These are phyloP conservation scores for Cosmia pyralina DNA, from an alignment of 2,888 invertebrate species.

Conservation along the genomic window DNA sequence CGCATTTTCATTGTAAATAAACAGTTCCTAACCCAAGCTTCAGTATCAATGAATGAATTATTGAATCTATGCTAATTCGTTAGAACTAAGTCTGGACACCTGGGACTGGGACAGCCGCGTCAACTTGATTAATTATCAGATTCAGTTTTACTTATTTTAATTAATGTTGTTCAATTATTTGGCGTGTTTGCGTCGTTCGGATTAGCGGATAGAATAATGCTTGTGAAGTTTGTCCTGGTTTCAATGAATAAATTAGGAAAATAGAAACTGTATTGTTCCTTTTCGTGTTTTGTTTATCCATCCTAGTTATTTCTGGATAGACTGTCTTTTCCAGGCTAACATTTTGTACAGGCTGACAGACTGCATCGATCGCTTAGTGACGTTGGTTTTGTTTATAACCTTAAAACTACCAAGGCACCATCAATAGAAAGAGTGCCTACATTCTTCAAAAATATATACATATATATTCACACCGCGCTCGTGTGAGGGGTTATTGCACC, in stretches of 20 bases:
- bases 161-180: conserved; percentile 47
- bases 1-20: conserved; percentile 12
- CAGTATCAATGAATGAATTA: conserved; percentile 54
- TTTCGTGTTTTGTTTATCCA: conserved; percentile 3
- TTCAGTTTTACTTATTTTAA: conserved; percentile 53
- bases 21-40: neutral
- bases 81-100: conserved; percentile 55
- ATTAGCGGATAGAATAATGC: conserved; percentile 24
- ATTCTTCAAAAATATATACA: too few species aligned
- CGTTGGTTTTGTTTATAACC: neutral
- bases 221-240: conserved; percentile 33
- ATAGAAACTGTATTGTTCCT: conserved; percentile 21
- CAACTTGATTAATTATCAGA: conserved; percentile 54
- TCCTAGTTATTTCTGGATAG: neutral
- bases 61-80: conserved; percentile 51
- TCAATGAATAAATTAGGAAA: conserved; percentile 47
- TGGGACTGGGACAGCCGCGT: conserved; percentile 56
- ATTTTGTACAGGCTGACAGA: neutral
- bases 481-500: too few species aligned
- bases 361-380: neutral
- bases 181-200: conserved; percentile 22
- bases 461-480: too few species aligned
- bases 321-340: neutral
- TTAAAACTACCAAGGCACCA: conserved; percentile 4
- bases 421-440: neutral